These are phyloP conservation scores for Sceloporus undulatus DNA, from an alignment of 2,113 vertebrate genomes.

Conservation along the genomic window DNA sequence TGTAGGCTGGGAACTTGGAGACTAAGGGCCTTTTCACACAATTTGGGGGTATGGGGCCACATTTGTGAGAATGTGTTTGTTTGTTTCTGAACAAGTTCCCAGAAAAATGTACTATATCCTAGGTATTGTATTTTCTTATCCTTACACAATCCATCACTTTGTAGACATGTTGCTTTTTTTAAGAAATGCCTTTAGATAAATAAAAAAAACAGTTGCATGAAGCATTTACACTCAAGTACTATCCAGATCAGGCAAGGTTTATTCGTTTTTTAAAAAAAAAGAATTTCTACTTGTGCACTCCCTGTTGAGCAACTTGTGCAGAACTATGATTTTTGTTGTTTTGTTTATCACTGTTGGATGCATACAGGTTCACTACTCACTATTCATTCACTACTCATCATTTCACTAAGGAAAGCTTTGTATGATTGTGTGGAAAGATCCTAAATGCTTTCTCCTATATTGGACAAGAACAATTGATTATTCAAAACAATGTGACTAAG, in stretches of 20 bases:
- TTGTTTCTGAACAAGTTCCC: conserved; percentile 4
- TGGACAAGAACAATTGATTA: conserved; percentile 1
- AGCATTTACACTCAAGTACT: neutral
- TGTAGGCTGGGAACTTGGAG: neutral
- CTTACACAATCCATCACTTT: conserved; percentile 14
- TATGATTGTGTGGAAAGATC: conserved; percentile 25
- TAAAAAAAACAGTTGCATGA: neutral
- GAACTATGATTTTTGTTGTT: neutral
- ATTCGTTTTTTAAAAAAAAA: neutral
- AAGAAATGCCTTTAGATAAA: neutral
- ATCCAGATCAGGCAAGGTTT: neutral
- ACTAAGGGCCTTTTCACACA: conserved; percentile 39
- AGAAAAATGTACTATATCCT: conserved; percentile 19
- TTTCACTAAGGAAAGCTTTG: conserved; percentile 7
- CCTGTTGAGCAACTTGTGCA: neutral
- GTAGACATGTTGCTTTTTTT: neutral
- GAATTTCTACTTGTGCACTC: conserved; percentile 6
- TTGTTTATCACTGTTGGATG: neutral
- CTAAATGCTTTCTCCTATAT: neutral
- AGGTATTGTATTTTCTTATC: neutral
- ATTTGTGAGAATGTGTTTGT: neutral
- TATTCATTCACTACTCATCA: neutral
- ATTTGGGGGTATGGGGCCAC: neutral
- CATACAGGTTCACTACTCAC: neutral
- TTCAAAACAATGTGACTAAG: conserved; percentile 6